Conservation (phyloP, 2,797 vertebrate species). For the Fistularia commersonii region DNA sequence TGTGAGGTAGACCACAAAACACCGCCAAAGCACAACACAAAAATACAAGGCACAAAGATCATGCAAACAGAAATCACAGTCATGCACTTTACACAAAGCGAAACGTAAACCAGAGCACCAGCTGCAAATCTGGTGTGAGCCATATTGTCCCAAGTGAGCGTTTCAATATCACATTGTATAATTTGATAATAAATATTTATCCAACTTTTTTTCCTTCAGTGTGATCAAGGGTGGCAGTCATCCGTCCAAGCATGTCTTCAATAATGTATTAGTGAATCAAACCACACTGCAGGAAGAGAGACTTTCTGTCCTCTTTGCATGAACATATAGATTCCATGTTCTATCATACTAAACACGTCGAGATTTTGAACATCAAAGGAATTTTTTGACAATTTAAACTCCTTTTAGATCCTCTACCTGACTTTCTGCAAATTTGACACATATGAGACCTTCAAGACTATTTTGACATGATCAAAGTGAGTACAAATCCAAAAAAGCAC, state of each 20-base stretch:
- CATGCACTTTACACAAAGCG: constrained; percentile 51
- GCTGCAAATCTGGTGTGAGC: constrained; percentile 47
- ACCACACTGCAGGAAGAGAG: too few relatives aligned
- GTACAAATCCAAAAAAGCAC: constrained; percentile 4
- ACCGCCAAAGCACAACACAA: constrained; percentile 38
- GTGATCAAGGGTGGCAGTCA: too few relatives aligned
- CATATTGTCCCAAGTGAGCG: constrained; percentile 67
- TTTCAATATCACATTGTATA: constrained; percentile 8
- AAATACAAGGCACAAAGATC: constrained; percentile 27
- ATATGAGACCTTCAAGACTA: constrained; percentile 34
- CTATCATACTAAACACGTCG: neutral
- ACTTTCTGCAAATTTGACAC: constrained; percentile 46
- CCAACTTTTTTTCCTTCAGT: too few relatives aligned
- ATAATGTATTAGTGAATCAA: too few relatives aligned
- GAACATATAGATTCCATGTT: too few relatives aligned
- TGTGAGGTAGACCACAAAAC: constrained; percentile 28
- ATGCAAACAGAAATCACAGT: constrained; percentile 38
- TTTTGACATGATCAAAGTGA: constrained; percentile 40
- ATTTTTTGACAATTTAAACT: constrained; percentile 21
- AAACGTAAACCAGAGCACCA: constrained; percentile 28
- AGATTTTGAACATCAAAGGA: constrained; percentile 46
- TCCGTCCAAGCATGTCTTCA: too few relatives aligned
- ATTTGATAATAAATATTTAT: neutral
- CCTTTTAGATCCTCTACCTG: constrained; percentile 3
- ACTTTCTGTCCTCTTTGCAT: too few relatives aligned